These are phyloP conservation scores for Sinella curviseta DNA, from an alignment of 1,140 invertebrate genomes.

Conservation along the genomic window DNA sequence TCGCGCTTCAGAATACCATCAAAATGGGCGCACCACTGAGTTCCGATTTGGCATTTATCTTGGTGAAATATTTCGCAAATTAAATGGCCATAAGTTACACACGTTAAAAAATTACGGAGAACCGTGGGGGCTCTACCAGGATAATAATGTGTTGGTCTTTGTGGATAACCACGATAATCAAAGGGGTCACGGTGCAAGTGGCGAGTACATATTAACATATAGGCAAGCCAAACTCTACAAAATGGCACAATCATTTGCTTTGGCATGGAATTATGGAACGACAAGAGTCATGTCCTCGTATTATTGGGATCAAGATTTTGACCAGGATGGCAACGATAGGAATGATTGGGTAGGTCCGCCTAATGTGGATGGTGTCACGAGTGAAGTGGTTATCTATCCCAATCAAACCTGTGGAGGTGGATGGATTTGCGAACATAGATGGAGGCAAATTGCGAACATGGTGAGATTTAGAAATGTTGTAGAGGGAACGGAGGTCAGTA, in stretches of 20 bases:
- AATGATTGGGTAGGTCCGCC: constrained; percentile 62
- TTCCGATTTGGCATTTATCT: constrained; percentile 61
- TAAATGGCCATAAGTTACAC: constrained; percentile 40
- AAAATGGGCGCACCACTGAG: constrained; percentile 60
- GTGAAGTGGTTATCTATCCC: constrained; percentile 64
- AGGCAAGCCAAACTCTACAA: constrained; percentile 64
- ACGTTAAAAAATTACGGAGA: constrained; percentile 32
- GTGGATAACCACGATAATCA: constrained; percentile 71
- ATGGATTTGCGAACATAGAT: constrained; percentile 74
- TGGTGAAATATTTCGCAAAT: constrained; percentile 53
- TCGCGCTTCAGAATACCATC: constrained; percentile 56
- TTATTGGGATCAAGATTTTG: constrained; percentile 52
- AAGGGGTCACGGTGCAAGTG: constrained; percentile 62
- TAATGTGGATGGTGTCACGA: constrained; percentile 64
- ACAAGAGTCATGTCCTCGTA: constrained; percentile 53
- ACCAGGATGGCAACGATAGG: constrained; percentile 29
- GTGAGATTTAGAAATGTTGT: constrained; percentile 71
- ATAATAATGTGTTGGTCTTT: constrained; percentile 55
- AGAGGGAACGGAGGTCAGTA: background rate
- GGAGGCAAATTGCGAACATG: constrained; percentile 72
- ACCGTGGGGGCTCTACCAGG: constrained; percentile 55
- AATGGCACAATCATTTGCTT: constrained; percentile 60
- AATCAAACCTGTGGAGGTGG: constrained; percentile 72
- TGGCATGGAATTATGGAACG: constrained; percentile 61
- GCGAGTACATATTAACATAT: constrained; percentile 58